phyloP scores from a whole-genome alignment of 1,140 invertebrate species.

The Penaeus indicus region DNA sequence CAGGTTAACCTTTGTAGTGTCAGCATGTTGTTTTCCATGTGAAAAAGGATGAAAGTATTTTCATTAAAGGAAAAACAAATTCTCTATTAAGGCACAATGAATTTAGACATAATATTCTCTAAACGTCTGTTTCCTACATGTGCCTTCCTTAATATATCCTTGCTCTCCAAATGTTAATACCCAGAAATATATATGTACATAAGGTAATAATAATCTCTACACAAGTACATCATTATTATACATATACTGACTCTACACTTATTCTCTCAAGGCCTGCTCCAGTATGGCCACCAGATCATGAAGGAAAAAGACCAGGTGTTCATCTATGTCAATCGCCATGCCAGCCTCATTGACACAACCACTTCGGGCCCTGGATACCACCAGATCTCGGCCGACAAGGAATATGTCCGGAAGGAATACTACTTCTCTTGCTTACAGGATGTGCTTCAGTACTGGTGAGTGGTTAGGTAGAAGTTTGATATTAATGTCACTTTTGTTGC shows the following conservation, averaged over 20 bases:
- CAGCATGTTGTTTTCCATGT: not conserved
- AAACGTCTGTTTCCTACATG: too few relatives aligned
- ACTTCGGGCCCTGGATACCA: constrained; percentile 77
- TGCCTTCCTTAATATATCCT: too few relatives aligned
- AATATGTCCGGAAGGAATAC: constrained; percentile 75
- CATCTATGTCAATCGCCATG: constrained; percentile 79
- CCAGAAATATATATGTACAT: too few relatives aligned
- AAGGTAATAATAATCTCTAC: too few relatives aligned
- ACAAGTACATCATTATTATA: too few relatives aligned
- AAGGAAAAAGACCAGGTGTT: constrained; percentile 81
- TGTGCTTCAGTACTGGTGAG: constrained; percentile 80
- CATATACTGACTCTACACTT: constrained; percentile 69
- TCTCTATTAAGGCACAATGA: too few relatives aligned
- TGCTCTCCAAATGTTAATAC: too few relatives aligned
- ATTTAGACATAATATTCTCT: too few relatives aligned
- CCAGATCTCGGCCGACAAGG: constrained; percentile 74
- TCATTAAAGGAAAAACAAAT: not conserved
- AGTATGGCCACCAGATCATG: constrained; percentile 78
- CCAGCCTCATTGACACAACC: constrained; percentile 78
- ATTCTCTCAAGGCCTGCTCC: constrained; percentile 79
- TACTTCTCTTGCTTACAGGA: constrained; percentile 74
- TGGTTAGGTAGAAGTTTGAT: not conserved
- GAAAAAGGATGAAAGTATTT: not conserved
- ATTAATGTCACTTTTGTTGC: too few relatives aligned
- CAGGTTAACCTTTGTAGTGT: not conserved